A percentile compares a stretch with the other conserved stretches of the same genome.
Evolutionary conservation across 2,113 vertebrate genomes (phyloP).

Genomic region (Trogon melanurus): DNA sequence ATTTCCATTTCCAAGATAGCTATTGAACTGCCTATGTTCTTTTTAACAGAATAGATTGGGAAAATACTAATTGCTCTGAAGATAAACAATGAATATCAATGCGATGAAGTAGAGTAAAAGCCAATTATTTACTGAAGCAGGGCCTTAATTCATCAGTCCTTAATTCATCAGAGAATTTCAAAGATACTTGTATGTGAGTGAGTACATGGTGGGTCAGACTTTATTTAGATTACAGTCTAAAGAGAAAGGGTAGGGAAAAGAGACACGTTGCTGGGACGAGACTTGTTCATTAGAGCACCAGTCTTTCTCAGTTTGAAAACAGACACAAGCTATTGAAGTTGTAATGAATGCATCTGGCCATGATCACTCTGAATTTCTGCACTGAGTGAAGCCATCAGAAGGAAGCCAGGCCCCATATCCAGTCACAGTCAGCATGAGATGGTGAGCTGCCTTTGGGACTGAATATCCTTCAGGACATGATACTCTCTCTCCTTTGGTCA

Average conservation of each 20-base stretch:
- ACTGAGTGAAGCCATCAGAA: background rate
- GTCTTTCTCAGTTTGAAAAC: background rate
- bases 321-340: background rate
- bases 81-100: background rate
- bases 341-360: background rate
- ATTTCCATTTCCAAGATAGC: background rate
- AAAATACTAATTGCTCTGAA: background rate
- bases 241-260: background rate
- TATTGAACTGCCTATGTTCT: background rate
- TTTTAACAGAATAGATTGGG: background rate
- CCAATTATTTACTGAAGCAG: background rate
- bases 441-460: fast-evolving
- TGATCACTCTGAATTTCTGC: background rate
- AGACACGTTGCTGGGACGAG: too few species aligned
- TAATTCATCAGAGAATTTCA: background rate
- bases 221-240: background rate
- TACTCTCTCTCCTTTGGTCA: background rate
- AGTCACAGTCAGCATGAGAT: background rate
- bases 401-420: background rate
- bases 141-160: background rate
- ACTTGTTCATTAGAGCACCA: background rate
- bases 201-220: background rate
- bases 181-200: background rate
- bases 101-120: background rate
- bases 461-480: background rate